phyloP scores from a whole-genome alignment of 2,888 invertebrate species.

The Pachliopta kotzebuea region DNA sequence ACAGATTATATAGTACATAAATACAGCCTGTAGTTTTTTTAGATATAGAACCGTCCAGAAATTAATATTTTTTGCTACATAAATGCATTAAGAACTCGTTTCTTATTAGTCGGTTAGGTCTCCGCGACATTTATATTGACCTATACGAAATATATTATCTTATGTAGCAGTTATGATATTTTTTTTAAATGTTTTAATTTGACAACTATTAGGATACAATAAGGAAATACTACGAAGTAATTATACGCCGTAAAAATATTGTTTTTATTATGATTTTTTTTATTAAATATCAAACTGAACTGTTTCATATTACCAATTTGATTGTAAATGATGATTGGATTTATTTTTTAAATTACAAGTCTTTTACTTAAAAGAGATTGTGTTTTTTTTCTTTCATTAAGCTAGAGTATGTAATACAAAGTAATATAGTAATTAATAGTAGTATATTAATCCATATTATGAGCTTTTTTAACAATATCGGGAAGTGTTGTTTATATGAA shows the following conservation, averaged over 20 bases:
- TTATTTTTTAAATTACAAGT: too few species aligned
- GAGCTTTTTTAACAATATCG: too few species aligned
- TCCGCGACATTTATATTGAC: conserved; percentile 17
- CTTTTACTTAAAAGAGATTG: too few species aligned
- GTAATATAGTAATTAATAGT: too few species aligned
- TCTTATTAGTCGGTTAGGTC: conserved; percentile 13
- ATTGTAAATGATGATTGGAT: too few species aligned
- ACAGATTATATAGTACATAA: background rate
- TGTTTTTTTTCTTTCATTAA: too few species aligned
- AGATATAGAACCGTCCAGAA: conserved; percentile 16
- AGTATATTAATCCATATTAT: too few species aligned
- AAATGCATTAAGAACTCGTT: conserved; percentile 10
- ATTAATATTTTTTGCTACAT: conserved; percentile 2
- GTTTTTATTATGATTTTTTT: too few species aligned
- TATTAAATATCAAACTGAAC: too few species aligned
- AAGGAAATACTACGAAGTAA: background rate
- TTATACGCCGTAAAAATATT: background rate
- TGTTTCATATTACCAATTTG: too few species aligned
- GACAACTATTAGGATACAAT: background rate
- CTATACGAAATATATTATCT: conserved; percentile 1
- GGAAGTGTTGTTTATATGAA: too few species aligned
- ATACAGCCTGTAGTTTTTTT: background rate
- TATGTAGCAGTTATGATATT: conserved; percentile 7
- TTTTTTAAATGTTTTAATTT: background rate
- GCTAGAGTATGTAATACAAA: too few species aligned